Base-by-base conservation (phyloP, 2,797 vertebrate species). In the Tarsius wallacei region DNA sequence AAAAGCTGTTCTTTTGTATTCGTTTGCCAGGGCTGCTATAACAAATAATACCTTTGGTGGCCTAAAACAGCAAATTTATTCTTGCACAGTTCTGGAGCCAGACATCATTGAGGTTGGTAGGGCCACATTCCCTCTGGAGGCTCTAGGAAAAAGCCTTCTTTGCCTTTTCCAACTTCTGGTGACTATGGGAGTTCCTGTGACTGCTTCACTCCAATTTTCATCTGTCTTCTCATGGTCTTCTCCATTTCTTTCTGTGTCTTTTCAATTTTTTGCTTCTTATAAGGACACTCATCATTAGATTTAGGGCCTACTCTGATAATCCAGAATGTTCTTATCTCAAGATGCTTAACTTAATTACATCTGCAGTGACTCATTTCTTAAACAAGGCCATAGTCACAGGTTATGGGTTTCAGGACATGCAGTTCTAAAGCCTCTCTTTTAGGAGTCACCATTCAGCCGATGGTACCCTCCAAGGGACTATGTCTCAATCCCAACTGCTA, bases 121-220 rank as follows among this genome's bases (percentile, higher is more conserved):
- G 53, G 28, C 22, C 1, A 0, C 2, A 5, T 6, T 64, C 1
- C 7, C 36, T 73, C 36, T 26, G 15, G 49, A 47, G 28, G 24
- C 24, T 78, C 53, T 57, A 33, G 21, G n/a, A n/a, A 57, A 21
- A 57, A 57, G 2, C 21, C 31, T 55, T 26, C 12, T 68, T 81
- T 57, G 10, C 64, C 22, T 81, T 71, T 47, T 85, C n/a, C 9
- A 1, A 26, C 51, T 49, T 71, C 61, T n/a, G 61, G 47, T 5
- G 10, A 24, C 51, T 63, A 21, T 11, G 8, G 7, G 61, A 85
- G n/a, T 36, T 28, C 19, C 31, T 5, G 22, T 14, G 14, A 13
- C 33, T 28, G 19, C 7, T 28, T 61, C 16, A 55, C 17, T 63
- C 3, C 22, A 26, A 10, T n/a, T 36, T 86, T 49, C 42, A 36